Percentiles rank a stretch among this genome's conserved stretches.
Evolutionary conservation across 2,113 vertebrate species (phyloP).

Genomic region (Hemichromis elongatus): DNA sequence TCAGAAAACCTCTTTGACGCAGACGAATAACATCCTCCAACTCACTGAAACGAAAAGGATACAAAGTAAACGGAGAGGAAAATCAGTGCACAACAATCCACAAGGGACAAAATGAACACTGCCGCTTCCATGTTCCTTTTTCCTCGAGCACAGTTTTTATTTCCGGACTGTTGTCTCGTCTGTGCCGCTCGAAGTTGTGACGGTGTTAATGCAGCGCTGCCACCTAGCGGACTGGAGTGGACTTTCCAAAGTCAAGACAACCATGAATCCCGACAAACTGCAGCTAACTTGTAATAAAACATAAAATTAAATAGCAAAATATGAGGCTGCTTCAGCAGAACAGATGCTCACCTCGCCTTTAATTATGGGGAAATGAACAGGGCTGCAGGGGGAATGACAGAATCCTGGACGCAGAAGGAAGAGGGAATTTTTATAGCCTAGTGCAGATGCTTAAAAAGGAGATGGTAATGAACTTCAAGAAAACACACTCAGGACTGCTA

Average conservation of each 20-base stretch:
- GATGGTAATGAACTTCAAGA: not conserved
- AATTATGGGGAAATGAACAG: not conserved
- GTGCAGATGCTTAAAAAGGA: not conserved
- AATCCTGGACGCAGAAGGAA: conserved; percentile 11
- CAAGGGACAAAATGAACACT: conserved; percentile 88
- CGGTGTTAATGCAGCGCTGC: not conserved
- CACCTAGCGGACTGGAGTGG: not conserved
- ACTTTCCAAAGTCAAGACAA: not conserved
- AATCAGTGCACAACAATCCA: conserved; percentile 92
- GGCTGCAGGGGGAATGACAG: conserved; percentile 22
- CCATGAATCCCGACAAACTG: not conserved
- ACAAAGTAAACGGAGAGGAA: conserved; percentile 96
- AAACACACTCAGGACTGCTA: no score
- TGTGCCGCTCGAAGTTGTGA: no score
- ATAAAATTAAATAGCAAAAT: not conserved
- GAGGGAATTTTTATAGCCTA: not conserved
- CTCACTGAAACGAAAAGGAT: conserved; percentile 74
- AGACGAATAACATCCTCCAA: no score
- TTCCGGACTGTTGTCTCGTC: not conserved
- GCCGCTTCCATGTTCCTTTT: conserved; percentile 84
- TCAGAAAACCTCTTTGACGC: fast-evolving
- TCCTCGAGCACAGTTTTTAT: not conserved
- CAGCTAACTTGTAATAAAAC: not conserved
- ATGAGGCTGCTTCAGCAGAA: not conserved
- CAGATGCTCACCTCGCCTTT: conserved; percentile 4